phyloP scores from a whole-genome alignment of 2,888 invertebrate species.

The Morpho helenor region DNA sequence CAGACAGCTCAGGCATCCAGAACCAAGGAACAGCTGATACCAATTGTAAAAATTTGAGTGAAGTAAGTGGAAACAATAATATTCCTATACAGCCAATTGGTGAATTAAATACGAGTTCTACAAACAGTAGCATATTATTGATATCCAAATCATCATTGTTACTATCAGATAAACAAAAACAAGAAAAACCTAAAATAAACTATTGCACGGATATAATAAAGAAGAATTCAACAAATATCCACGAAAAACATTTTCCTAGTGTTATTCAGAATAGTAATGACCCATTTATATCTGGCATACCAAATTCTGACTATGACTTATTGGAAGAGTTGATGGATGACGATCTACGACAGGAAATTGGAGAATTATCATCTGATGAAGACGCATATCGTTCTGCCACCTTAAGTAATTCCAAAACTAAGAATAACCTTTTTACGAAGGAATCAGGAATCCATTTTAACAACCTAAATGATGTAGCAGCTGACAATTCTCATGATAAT shows the following conservation, averaged over 20 bases:
- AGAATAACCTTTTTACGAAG: slow-evolving; percentile 3
- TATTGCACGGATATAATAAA: slow-evolving; percentile 4
- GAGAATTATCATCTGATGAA: slow-evolving; percentile 63
- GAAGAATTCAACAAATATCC: slow-evolving; percentile 4
- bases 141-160: not conserved
- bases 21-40: slow-evolving; percentile 30
- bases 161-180: slow-evolving; percentile 3
- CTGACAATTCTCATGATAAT: slow-evolving; percentile 5
- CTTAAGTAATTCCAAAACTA: slow-evolving; percentile 27
- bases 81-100: slow-evolving; percentile 5
- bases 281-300: slow-evolving; percentile 57
- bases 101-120: not conserved
- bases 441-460: not conserved
- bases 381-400: slow-evolving; percentile 37
- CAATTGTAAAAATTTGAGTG: slow-evolving; percentile 5
- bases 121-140: not conserved
- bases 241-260: slow-evolving; percentile 14
- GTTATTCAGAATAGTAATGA: slow-evolving; percentile 33
- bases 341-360: slow-evolving; percentile 64
- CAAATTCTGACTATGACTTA: slow-evolving; percentile 63
- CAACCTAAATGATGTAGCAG: not conserved
- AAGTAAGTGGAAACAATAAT: slow-evolving; percentile 3
- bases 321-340: slow-evolving; percentile 70
- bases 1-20: slow-evolving; percentile 31
- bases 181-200: slow-evolving; percentile 5